These are phyloP conservation scores for Smithornis capensis DNA, from an alignment of 2,113 vertebrate species.

Conservation along the genomic window DNA sequence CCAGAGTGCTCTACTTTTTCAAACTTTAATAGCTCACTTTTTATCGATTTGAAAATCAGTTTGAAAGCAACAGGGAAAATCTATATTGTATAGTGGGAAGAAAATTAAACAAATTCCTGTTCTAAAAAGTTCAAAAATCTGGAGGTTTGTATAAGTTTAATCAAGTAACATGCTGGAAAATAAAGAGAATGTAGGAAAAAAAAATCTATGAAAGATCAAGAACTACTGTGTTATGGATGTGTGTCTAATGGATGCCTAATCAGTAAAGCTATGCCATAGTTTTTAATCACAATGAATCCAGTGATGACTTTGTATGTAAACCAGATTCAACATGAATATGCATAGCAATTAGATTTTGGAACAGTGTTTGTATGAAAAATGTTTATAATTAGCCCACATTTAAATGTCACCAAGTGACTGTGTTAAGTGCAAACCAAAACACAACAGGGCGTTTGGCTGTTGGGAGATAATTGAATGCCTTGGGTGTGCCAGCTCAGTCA, in stretches of 20 bases:
- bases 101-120: background rate
- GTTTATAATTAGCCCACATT: background rate
- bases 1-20: constrained; percentile 50
- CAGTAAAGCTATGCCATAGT: background rate
- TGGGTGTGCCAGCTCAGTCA: constrained; percentile 44
- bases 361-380: background rate
- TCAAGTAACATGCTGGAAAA: background rate
- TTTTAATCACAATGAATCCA: background rate
- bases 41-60: constrained; percentile 36
- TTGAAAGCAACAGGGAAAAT: constrained; percentile 45
- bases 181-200: background rate
- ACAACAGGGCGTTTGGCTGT: background rate
- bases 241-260: background rate
- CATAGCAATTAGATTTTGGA: constrained; percentile 33
- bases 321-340: background rate
- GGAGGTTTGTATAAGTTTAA: background rate
- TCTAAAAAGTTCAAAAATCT: background rate
- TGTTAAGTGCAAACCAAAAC: constrained; percentile 18
- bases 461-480: constrained; percentile 24
- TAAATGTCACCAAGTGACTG: constrained; percentile 23
- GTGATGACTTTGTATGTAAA: background rate
- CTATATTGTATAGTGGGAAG: background rate
- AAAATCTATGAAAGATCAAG: background rate
- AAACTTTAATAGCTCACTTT: constrained; percentile 59
- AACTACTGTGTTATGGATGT: background rate